Percentiles rank a stretch among this genome's conserved stretches.
These are phyloP conservation scores for Leptothorax acervorum DNA, from an alignment of 2,888 invertebrate species.

Conservation along the genomic window DNA sequence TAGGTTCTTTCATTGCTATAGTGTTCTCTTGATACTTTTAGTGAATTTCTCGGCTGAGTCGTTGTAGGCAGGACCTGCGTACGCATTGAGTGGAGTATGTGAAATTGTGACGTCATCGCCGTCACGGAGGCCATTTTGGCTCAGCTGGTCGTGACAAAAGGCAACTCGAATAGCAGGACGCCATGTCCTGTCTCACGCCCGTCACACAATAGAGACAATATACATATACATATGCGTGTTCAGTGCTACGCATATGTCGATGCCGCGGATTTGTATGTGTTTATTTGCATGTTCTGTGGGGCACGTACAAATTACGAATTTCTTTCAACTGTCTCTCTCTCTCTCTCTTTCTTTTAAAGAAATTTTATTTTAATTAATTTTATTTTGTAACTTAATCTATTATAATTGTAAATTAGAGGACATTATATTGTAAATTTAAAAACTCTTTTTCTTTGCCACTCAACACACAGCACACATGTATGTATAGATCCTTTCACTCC, in stretches of 20 bases:
- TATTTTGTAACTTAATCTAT: background rate
- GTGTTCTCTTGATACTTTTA: constrained; percentile 38
- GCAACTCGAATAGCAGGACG: constrained; percentile 79
- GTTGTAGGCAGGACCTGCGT: constrained; percentile 61
- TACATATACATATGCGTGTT: constrained; percentile 22
- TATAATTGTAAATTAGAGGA: background rate
- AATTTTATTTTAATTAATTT: background rate
- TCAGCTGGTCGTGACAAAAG: constrained; percentile 84
- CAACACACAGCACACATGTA: too few relatives aligned
- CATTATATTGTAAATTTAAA: too few relatives aligned
- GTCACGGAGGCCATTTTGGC: constrained; percentile 85
- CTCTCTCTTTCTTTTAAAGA: constrained; percentile 52
- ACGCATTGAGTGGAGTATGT: constrained; percentile 63
- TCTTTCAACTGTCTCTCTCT: constrained; percentile 42
- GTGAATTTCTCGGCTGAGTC: constrained; percentile 55
- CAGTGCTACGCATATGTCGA: constrained; percentile 28
- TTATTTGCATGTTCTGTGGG: constrained; percentile 36
- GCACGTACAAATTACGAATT: constrained; percentile 73
- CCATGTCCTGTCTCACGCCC: constrained; percentile 78
- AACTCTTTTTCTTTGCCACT: background rate
- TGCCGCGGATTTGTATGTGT: background rate
- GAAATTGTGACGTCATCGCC: constrained; percentile 79
- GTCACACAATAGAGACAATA: constrained; percentile 55
- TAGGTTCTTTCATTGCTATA: background rate
- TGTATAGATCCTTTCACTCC: too few relatives aligned